Base-by-base conservation (phyloP, 2,888 invertebrate species). In the Drosophila mercatorum region DNA sequence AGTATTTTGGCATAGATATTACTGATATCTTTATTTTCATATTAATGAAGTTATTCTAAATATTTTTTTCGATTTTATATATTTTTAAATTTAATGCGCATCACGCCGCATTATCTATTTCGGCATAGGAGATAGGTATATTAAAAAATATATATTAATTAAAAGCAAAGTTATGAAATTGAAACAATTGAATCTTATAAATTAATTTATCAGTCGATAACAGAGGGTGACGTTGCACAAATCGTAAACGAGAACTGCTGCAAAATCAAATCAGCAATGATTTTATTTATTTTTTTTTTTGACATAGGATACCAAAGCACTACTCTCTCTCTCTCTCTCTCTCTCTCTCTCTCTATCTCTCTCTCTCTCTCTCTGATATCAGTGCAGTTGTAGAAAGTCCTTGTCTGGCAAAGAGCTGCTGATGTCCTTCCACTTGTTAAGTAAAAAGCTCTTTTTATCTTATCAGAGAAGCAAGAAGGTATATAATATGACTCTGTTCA, bases 141-240 rank as follows among this genome's bases (percentile, higher is more conserved):
- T 22, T 34, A 34, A 34, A 34, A 34, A 34, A 8, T 10, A 34
- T 10, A 52, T 47, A 65, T 72, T 72, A 63, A 75, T 77, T 67
- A 77, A 77, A 59, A 58, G 53, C 31, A 22, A 38, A 47, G 36
- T 70, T 74, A 74, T 74, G 65, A 66, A 46, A 28, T 7, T n/a
- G 0, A 14, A 63, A 62, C 10, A 10, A 6, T 12, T 38, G 10
- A 7, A 8, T 22, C 28, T 52, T n/a, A 34, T 46, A 64, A 52
- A 52, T 44, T 12, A 11, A 6, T 31, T 51, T 31, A 52, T 44
- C 2, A 26, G 22, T 5, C 38, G 17, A 51, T 34, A 51, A 34
- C 5, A 17, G 36, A 3, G 52, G 12, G n/a, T 8, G 6, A 7
- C 22, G 38, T 14, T 36, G 4, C 22, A 52, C 22, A 36, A 22